These are phyloP conservation scores for Ammodytes marinus DNA, from an alignment of 2,113 vertebrate species.

Conservation along the genomic window DNA sequence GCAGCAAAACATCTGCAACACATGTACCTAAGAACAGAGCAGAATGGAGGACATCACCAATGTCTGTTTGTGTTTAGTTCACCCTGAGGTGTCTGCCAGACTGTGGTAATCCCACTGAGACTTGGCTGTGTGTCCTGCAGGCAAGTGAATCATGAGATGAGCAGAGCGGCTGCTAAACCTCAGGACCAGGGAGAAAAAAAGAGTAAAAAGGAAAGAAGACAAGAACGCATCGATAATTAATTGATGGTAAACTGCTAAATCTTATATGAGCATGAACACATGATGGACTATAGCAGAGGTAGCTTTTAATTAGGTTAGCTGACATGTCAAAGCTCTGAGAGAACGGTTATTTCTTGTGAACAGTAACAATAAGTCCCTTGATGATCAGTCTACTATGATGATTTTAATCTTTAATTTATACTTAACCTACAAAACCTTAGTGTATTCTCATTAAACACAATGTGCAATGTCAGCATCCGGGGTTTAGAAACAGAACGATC, in stretches of 20 bases:
- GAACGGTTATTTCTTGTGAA: background rate
- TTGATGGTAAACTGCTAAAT: constrained; percentile 63
- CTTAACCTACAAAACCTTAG: background rate
- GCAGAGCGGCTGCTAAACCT: constrained; percentile 6
- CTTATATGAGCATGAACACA: constrained; percentile 41
- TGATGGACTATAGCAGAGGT: background rate
- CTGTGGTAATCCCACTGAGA: constrained; percentile 15
- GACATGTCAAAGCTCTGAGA: constrained; percentile 4
- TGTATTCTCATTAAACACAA: background rate
- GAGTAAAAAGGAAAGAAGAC: constrained; percentile 9
- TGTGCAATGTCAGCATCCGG: background rate
- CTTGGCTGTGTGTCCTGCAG: background rate
- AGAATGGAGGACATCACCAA: background rate
- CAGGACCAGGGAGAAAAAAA: constrained; percentile 13
- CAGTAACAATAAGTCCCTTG: background rate
- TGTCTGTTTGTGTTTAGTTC: background rate
- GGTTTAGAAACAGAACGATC: background rate
- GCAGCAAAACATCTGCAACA: background rate
- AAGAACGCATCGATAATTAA: constrained; percentile 50
- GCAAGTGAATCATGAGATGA: constrained; percentile 19
- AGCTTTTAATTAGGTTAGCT: background rate
- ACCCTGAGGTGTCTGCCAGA: background rate
- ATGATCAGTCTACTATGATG: background rate
- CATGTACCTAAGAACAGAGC: constrained; percentile 16
- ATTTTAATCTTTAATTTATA: background rate